phyloP scores from a whole-genome alignment of 2,113 vertebrate species.

The Numida meleagris region DNA sequence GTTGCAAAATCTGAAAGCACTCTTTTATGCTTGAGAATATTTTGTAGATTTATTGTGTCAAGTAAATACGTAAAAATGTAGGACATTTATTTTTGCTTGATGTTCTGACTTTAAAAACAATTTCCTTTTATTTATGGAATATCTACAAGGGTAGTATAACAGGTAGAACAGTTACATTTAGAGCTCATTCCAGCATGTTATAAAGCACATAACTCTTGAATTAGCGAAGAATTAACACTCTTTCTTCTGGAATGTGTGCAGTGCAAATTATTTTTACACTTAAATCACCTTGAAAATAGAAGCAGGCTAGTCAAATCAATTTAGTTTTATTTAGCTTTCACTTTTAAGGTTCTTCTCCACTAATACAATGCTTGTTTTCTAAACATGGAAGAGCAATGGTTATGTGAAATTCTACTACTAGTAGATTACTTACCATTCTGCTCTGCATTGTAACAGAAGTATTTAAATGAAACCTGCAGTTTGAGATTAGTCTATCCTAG shows the following conservation, averaged over 20 bases:
- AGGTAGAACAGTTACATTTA: background rate
- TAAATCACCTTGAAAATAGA: background rate
- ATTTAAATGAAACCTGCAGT: background rate
- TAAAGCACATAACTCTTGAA: background rate
- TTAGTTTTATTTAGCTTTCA: background rate
- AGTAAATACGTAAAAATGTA: background rate
- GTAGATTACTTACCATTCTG: background rate
- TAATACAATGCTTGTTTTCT: background rate
- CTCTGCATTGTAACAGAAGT: background rate
- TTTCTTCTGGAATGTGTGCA: background rate
- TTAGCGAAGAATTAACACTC: background rate
- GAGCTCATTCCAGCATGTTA: background rate
- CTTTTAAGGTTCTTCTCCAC: background rate
- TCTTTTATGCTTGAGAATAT: background rate
- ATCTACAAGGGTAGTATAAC: background rate
- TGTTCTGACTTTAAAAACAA: background rate
- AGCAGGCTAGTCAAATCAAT: background rate
- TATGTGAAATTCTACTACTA: background rate
- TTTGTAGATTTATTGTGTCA: background rate
- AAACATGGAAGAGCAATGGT: background rate
- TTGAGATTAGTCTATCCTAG: background rate
- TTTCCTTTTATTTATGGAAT: background rate
- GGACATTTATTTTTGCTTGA: background rate
- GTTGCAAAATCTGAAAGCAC: background rate
- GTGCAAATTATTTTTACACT: background rate